A percentile compares a stretch with the other conserved stretches of the same genome.
These are phyloP conservation scores for Diplazon laetatorius DNA, from an alignment of 2,888 invertebrate genomes.

Conservation along the genomic window DNA sequence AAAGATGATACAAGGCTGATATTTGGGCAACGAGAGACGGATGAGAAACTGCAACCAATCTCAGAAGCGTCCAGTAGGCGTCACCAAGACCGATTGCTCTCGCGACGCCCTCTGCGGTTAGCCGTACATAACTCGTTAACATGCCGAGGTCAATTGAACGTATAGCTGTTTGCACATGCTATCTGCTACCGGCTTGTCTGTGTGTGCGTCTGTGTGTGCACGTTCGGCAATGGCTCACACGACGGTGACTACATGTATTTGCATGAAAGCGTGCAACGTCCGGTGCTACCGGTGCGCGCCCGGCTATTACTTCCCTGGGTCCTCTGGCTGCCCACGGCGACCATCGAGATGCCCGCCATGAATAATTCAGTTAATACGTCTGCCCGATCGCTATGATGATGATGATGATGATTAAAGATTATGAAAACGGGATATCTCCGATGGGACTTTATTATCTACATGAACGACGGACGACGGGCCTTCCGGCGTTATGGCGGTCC, in stretches of 20 bases:
- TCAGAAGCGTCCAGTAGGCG: constrained; percentile 38
- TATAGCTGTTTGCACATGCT: constrained; percentile 56
- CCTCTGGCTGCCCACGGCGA: constrained; percentile 35
- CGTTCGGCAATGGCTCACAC: constrained; percentile 23
- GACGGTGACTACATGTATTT: constrained; percentile 39
- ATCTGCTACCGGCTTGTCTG: constrained; percentile 28
- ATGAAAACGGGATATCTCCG: constrained; percentile 32
- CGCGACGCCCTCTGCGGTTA: constrained; percentile 44
- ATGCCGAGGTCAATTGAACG: constrained; percentile 48
- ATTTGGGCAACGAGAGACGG: constrained; percentile 11
- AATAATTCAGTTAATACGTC: constrained; percentile 62
- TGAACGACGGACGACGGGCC: constrained; percentile 19
- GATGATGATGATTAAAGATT: constrained; percentile 52
- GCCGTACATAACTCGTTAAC: constrained; percentile 58
- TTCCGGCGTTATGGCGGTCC: not conserved
- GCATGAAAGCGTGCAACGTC: constrained; percentile 53
- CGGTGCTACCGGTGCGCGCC: constrained; percentile 9
- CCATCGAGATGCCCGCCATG: constrained; percentile 48
- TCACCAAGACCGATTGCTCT: constrained; percentile 61
- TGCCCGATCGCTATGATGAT: constrained; percentile 47
- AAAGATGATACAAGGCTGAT: not conserved
- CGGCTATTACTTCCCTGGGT: constrained; percentile 21
- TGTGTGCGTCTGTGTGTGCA: too few relatives aligned
- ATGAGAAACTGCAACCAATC: constrained; percentile 2
- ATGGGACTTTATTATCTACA: constrained; percentile 40